Conservation (phyloP, 2,888 invertebrate species). For the Clunio marinus region DNA sequence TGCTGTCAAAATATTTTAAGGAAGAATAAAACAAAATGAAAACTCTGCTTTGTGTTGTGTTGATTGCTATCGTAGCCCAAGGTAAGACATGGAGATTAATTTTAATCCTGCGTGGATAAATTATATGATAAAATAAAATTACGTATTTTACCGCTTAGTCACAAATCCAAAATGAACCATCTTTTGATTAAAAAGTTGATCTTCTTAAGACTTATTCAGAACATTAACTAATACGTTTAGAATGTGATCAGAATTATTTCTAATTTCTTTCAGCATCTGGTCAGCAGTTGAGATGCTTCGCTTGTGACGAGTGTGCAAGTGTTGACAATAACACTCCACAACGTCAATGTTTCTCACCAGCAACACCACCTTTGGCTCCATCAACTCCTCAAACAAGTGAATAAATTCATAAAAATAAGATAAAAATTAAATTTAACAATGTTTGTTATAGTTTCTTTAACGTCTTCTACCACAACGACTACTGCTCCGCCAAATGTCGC, state of each 20-base stretch:
- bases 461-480: not conserved
- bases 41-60: not conserved
- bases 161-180: not conserved
- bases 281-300: not conserved
- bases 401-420: not conserved
- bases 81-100: not conserved
- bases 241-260: not conserved
- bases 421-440: not conserved
- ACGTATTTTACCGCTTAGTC: not conserved
- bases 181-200: too few relatives aligned
- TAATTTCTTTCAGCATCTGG: not conserved
- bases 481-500: too few relatives aligned
- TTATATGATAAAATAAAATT: not conserved
- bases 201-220: too few relatives aligned
- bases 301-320: not conserved
- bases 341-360: not conserved
- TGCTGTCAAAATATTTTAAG: not conserved
- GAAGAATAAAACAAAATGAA: not conserved
- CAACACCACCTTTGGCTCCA: not conserved
- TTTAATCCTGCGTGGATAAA: not conserved
- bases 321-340: not conserved
- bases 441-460: not conserved
- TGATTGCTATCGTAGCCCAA: conserved; percentile 18
- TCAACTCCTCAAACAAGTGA: not conserved
- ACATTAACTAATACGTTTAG: not conserved